Base-by-base conservation (phyloP, 2,888 invertebrate species). In the Ophraella communa region DNA sequence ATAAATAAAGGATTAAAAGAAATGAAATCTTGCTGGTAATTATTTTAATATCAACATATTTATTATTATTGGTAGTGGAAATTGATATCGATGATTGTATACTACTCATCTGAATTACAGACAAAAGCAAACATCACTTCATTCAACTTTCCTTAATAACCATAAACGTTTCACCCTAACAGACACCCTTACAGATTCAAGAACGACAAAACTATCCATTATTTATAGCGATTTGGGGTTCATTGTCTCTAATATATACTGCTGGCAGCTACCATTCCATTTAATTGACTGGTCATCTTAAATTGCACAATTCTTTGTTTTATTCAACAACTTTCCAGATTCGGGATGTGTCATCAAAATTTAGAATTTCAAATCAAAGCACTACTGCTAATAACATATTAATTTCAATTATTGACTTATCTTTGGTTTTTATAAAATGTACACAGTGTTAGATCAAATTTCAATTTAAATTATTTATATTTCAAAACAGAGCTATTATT, bases 231-330 rank as follows among this genome's bases (percentile, higher is more conserved):
- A 55, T 56, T 56, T 44, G n/a, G 20, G 54, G 53, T 55, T 44
- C 78, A 72, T 71, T 72, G 67, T 66, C 56, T 44, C 74, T 80
- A 79, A 79, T 79, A 77, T 78, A 80, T 79, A 17, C 14, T 39
- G 17, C 39, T 14, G 77, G 76, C 75, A 75, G 74, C 78, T 75
- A 78, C 78, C 79, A 79, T 79, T 79, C 72, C 73, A 76, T 79
- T 79, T 79, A 79, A 79, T 79, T 79, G 80, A 80, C 78, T 78
- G 77, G 77, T 79, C 79, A 78, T 77, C 76, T 73, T 68, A 70
- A 77, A 78, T 75, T 73, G 71, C 71, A 66, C 70, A 69, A 75
- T 74, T 75, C 76, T 74, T 71, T 70, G 76, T 76, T 76, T 75
- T 47, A 58, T 58, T 63, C 52, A 47, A 63, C 47, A 21, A 33